phyloP scores from a whole-genome alignment of 2,888 invertebrate genomes.

The Apeira syringaria region DNA sequence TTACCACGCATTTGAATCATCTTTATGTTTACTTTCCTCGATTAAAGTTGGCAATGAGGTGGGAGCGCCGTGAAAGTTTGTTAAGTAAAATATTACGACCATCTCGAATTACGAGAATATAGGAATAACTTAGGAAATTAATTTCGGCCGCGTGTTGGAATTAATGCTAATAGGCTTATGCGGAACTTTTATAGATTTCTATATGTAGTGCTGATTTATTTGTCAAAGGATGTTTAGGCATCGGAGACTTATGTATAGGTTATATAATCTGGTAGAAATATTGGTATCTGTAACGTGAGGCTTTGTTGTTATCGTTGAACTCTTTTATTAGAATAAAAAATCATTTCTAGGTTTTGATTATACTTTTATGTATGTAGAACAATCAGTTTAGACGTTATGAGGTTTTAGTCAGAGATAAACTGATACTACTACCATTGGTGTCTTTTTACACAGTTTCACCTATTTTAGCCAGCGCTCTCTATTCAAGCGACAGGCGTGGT shows the following conservation, averaged over 20 bases:
- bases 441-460: no score
- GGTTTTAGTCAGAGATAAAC: no score
- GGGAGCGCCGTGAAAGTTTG: conserved; percentile 46
- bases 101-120: conserved; percentile 30
- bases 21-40: conserved; percentile 49
- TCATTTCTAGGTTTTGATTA: no score
- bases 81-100: conserved; percentile 34
- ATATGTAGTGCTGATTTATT: conserved; percentile 19
- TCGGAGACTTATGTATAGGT: conserved; percentile 16
- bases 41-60: conserved; percentile 44
- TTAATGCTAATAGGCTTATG: conserved; percentile 22
- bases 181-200: conserved; percentile 23
- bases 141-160: conserved; percentile 21
- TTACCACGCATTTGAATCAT: conserved; percentile 37
- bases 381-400: no score
- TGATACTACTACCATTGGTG: no score
- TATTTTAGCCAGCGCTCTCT: no score
- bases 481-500: no score
- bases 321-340: conserved; percentile 20
- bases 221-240: conserved; percentile 14
- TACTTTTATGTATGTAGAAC: no score
- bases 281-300: not conserved
- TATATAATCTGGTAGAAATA: conserved; percentile 17
- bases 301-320: no score
- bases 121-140: conserved; percentile 24